Base-by-base conservation (phyloP, 1,140 invertebrate genomes). In the Saccostrea echinata region DNA sequence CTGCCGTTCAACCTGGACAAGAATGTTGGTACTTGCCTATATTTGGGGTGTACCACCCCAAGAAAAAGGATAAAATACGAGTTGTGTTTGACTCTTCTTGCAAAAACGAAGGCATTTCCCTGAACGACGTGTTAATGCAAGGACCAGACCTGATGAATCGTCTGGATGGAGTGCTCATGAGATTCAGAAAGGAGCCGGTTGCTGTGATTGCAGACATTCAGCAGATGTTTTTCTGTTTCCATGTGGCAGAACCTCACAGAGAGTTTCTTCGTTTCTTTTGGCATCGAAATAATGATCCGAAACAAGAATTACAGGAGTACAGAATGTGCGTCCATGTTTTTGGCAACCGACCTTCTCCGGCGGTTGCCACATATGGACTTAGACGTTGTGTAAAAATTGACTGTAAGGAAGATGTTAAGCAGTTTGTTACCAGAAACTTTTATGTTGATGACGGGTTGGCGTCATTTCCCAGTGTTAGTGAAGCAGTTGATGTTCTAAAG, bases 1-100 rank as follows among this genome's bases (percentile, higher is more conserved):
- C 53, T 55, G 2, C 53, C 12, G 11, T 55, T 55, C 53, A 55
- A 55, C 53, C 1, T 12, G 12, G 18, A 1, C 53, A 55, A 9
- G 82, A 84, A 84, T 84, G 82, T 30, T 84, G 82, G 82, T 84
- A 84, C 30, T 51, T 84, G 43, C 82, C 52, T n/a, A n/a, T 84
- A 33, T 84, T 84, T 84, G 82, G 82, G 27, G 82, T 84, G 21
- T 55, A 84, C 51, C 43, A 84, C 3, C 24, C 43, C 4, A 84
- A 55, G 43, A 84, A 84, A 27, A 24, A 52, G 18, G 11, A 55
- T 24, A 84, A 55, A n/a, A 55, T 53, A 21, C 12, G 82, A n/a
- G 81, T 43, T 52, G 81, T 83, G n/a, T 83, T 83, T 52, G 81
- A 83, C 52, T 83, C 81, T 52, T 83, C 81, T 8, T 27, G 35